Evolutionary conservation across 2,888 invertebrate species (phyloP), one percentile per base, ranked within the genome.

Genomic region (Oscheius onirici): DNA sequence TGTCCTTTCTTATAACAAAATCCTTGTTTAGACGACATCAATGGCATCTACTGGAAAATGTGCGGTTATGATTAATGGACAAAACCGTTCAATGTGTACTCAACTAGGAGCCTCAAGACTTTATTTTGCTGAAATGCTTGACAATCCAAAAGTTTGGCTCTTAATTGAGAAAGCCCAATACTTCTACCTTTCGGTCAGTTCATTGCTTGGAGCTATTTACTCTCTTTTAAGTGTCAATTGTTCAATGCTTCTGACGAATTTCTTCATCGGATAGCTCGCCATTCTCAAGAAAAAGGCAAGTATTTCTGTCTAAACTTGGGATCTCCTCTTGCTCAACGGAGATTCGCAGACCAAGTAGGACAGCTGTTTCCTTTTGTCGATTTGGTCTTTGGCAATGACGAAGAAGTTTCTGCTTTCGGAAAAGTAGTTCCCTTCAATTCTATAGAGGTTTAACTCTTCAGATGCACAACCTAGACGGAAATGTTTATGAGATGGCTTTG

Each of bases 31-130:
- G 88, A 92, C 93, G 83, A 91, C 91, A 10, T 89, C 91, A 1
- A 90, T 91, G n/a, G 91, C 91, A 75, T 92, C 93, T 0, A 99
- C 99, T 11, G 97, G 97, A 65, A 97, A 95, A 0, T 99, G 99
- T 90, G 97, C 94, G 1, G 97, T 97, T 49, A 91, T 97, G 15
- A 92, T 97, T 63, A 96, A 95, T 0, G 90, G 90, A 58, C 88
- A 90, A 67, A 93, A 93, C 73, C 92, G 92, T 82, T 92, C 63
- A 13, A 49, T 63, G 63, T 63, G 63, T 24, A 63, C 63, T n/a
- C 17, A 24, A 15, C 13, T 92, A 92, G 63, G 49, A 5, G 63
- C 63, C 15, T 63, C 63, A 3, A 46, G 34, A 26, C 40, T 17
- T 28, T 58, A 41, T 13, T 40, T 41, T n/a, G 6, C 41, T 2